A percentile compares a stretch with the other conserved stretches of the same genome.
Evolutionary conservation across 2,888 invertebrate species (phyloP).

Genomic region (Atethmia centrago): DNA sequence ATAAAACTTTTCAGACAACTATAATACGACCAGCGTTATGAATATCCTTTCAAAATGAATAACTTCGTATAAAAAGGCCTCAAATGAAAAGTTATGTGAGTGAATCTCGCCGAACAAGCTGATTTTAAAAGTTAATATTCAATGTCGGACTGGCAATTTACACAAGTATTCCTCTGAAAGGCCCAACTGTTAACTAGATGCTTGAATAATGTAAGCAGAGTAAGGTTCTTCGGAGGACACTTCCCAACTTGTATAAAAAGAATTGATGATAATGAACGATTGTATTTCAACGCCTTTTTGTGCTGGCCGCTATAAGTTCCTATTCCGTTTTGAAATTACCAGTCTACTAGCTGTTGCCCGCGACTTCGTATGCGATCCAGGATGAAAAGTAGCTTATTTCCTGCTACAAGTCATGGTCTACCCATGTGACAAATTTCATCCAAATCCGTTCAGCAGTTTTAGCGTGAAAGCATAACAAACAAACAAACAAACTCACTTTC

Average conservation of each 20-base stretch:
- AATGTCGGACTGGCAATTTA: slow-evolving; percentile 81
- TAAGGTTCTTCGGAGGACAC: slow-evolving; percentile 58
- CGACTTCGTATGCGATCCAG: no score
- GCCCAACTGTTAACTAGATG: slow-evolving; percentile 73
- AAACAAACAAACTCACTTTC: no score
- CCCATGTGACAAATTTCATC: no score
- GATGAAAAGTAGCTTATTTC: no score
- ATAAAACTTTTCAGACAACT: slow-evolving; percentile 25
- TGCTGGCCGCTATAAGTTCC: slow-evolving; percentile 32
- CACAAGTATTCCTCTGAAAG: slow-evolving; percentile 76
- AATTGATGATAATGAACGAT: slow-evolving; percentile 64
- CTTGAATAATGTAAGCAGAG: slow-evolving; percentile 77
- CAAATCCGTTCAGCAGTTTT: no score
- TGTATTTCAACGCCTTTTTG: slow-evolving; percentile 46
- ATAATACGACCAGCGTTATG: slow-evolving; percentile 6
- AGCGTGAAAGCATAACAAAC: no score
- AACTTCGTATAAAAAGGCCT: slow-evolving; percentile 26
- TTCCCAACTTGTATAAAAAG: slow-evolving; percentile 54
- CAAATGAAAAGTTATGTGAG: slow-evolving; percentile 48
- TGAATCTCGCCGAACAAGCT: slow-evolving; percentile 68
- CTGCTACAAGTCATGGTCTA: no score
- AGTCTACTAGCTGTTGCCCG: no score
- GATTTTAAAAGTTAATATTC: slow-evolving; percentile 79
- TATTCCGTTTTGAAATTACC: slow-evolving; percentile 46
- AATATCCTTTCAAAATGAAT: slow-evolving; percentile 37